These are phyloP conservation scores for Pandemis corylana DNA, from an alignment of 2,888 invertebrate genomes.

Conservation along the genomic window DNA sequence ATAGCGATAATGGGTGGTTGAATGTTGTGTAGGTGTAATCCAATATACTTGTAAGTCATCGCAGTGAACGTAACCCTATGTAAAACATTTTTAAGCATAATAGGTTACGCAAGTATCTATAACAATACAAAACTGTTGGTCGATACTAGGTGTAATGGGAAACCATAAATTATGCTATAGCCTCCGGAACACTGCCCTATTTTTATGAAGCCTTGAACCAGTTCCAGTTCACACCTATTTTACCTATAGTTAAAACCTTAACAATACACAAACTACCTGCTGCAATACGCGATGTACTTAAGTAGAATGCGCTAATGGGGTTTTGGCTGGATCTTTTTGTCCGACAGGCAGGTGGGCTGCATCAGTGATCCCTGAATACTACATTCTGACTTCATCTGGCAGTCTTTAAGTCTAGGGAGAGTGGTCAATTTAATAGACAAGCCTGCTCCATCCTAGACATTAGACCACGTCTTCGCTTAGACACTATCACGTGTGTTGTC, in stretches of 20 bases:
- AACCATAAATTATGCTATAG: slow-evolving; percentile 11
- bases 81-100: not conserved
- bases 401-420: too few species aligned
- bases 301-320: too few species aligned
- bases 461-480: too few species aligned
- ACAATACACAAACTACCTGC: too few species aligned
- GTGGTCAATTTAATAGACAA: too few species aligned
- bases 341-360: too few species aligned
- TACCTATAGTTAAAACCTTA: not conserved
- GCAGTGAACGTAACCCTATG: slow-evolving; percentile 46
- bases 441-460: too few species aligned
- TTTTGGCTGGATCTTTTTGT: too few species aligned
- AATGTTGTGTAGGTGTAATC: slow-evolving; percentile 55
- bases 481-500: too few species aligned
- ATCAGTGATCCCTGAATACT: too few species aligned
- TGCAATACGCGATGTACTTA: too few species aligned
- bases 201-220: slow-evolving; percentile 18
- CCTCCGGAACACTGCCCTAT: slow-evolving; percentile 13
- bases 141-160: slow-evolving; percentile 3
- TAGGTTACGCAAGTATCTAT: not conserved
- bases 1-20: not conserved
- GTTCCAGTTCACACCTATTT: slow-evolving; percentile 14
- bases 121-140: not conserved
- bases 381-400: too few species aligned
- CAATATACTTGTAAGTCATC: slow-evolving; percentile 68